Base-by-base conservation (phyloP, 2,888 invertebrate species). In the Zele albiditarsus region DNA sequence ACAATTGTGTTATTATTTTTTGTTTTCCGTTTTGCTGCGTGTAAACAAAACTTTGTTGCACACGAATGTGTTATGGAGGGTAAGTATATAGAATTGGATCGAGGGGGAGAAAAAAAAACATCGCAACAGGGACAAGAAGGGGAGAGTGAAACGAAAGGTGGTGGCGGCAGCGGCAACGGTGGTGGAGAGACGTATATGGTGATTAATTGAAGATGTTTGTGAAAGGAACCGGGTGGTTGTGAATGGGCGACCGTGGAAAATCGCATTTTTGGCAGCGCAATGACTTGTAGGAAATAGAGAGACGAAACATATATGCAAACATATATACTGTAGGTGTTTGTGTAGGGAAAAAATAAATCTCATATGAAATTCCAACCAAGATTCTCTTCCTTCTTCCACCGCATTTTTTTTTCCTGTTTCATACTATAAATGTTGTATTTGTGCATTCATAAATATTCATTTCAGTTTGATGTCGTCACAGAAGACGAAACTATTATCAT, bases 251-350 rank as follows among this genome's bases (percentile, higher is more conserved):
- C 69, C 70, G 57, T 72, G 38, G 58, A 57, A 70, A 78, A 73
- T 75, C 62, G 28, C 53, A 20, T 78, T 71, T 63, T 62, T 42
- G 28, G 62, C 46, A 57, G 42, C 73, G 49, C 71, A 63, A 71
- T 73, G 75, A 77, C 73, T 73, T 42, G 66, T 42, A 33, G 57
- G 25, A 73, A 71, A 62, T 71, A 62, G n/a, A 42, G n/a, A 42
- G 14, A 23, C 14, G n/a, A 46, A 38, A 23, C 42, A 46, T 8
- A 23, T 3, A 16, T 58, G 27, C 38, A 67, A 42, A 67, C 33
- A 31, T n/a, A 63, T 8, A 38, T 65, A 23, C n/a, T n/a, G 14
- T 60, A 27, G 27, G 5, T 28, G 14, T 60, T 16, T 60, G 28
- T 27, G 28, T 53, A 12, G 46, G 25, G 12, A 28, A 27, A 25